Percentiles rank a stretch among this genome's conserved stretches.
phyloP scores from a whole-genome alignment of 92 coral and sea anemone genomes.

The Palythoa heliodiscus region DNA sequence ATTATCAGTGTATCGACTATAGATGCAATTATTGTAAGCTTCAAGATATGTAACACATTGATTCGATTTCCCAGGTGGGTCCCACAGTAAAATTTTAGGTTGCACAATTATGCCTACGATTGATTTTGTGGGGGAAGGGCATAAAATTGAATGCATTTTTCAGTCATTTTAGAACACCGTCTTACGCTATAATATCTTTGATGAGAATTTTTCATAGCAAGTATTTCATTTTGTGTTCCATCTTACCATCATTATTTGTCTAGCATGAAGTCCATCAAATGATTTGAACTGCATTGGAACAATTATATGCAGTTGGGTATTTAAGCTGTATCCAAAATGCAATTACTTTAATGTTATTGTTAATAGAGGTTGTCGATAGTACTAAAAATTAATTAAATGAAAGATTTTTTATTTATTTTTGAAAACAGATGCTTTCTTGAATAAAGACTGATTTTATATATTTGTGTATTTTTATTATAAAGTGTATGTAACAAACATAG shows the following conservation, averaged over 20 bases:
- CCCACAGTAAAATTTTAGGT: too few relatives aligned
- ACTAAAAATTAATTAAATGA: background rate
- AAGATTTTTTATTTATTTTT: background rate
- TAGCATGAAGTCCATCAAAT: background rate
- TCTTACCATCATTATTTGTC: too few relatives aligned
- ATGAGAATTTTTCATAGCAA: background rate
- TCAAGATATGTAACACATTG: too few relatives aligned
- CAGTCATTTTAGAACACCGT: too few relatives aligned
- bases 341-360: background rate
- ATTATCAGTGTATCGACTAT: too few relatives aligned
- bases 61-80: too few relatives aligned
- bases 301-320: background rate
- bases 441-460: background rate
- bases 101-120: too few relatives aligned
- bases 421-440: background rate
- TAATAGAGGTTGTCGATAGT: background rate
- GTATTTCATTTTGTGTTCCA: background rate
- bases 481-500: too few relatives aligned
- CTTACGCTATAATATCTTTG: too few relatives aligned
- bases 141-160: too few relatives aligned
- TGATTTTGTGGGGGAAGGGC: too few relatives aligned
- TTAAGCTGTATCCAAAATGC: background rate
- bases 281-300: background rate
- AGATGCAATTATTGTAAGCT: too few relatives aligned
- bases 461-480: background rate